Base-by-base conservation (phyloP, 2,888 invertebrate species). In the Zhengitettix transpicula region DNA sequence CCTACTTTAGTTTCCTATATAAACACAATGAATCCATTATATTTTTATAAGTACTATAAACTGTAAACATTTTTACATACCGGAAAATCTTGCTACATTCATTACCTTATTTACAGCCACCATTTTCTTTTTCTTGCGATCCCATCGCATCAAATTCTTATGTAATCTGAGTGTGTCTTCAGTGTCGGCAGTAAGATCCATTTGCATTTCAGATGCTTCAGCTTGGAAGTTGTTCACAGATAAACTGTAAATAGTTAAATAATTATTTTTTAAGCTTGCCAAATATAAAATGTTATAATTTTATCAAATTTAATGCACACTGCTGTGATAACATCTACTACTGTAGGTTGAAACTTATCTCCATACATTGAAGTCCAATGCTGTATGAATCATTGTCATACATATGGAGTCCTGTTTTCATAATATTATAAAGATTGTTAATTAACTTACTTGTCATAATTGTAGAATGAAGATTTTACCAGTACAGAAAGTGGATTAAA, bases 101-200 rank as follows among this genome's bases (percentile, higher is more conserved):
- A 7, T 28, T 55, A 62, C 85, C 63, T 78, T 78, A 64, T 81
- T 78, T 1, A 81, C 79, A 40, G 83, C 79, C 42, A 98, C 85
- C 85, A 93, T 95, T 77, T 92, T 96, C 81, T 97, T 98, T 73
- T 89, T 86, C 71, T 94, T 93, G 56, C 94, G 81, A 76, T 98
- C 97, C 98, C 98, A 96, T 69, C 84, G 82, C 58, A 70, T 67
- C 65, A 81, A 73, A 63, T 82, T 81, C 3, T 77, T 78, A 57
- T 79, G 78, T 57, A 79, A 75, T 42, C 81, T 78, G 61, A 81
- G 76, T 1, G 74, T 75, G 40, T 85, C 83, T 55, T 82, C 83
- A 63, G 87, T 87, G 74, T 95, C 95, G 10, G 85, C 89, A 10
- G 82, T 81, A 66, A 98, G 73, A 70, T 97, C 96, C 65, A 98